Base-by-base conservation (phyloP, 2,113 vertebrate genomes). In the Trematocara marginatum region DNA sequence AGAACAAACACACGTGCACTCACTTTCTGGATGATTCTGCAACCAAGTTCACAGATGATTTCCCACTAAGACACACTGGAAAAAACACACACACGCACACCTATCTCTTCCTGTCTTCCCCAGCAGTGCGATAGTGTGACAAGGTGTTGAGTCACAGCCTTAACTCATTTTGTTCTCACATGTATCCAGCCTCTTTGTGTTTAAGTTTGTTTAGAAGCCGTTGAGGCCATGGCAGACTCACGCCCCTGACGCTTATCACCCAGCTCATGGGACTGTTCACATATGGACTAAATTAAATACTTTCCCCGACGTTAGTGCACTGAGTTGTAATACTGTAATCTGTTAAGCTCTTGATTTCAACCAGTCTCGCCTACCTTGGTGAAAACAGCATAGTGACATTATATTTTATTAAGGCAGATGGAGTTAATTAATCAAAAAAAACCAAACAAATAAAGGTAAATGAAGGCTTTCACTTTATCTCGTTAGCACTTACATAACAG, bases 111-210 rank as follows among this genome's bases (percentile, higher is more conserved):
- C 34, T 35, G 35, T 42, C 81, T 84, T 52, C 8, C 74, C 26
- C 10, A 71, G 29, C 31, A 35, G 20, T 29, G 82, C 59, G 79
- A 89, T 45, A 45, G 31, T 47, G 85, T 80, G 89, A 91, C 52
- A 23, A 38, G 23, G 56, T 34, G 82, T 54, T 86, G 66, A 93
- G 74, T 91, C 86, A 92, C 69, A 35, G 54, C 40, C 35, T 54
- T 11, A 7, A 40, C 40, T 88, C 85, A 85, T 79, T 80, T 81
- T 38, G 0, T 74, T 71, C 35, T 61, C 45, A 26, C 59, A 61
- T 81, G 82, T 56, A 52, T 80, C 31, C 51, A 56, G 31, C n/a
- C 38, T 79, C 23, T 34, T 6, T 29, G 26, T 12, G 29, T 40
- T 80, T 84, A 66, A 34, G 61, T 61, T 34, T 35, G 23, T 84